Percentiles rank a stretch among this genome's conserved stretches.
These are phyloP conservation scores for Ophioninae sp. DNA, from an alignment of 2,888 invertebrate species.

Conservation along the genomic window DNA sequence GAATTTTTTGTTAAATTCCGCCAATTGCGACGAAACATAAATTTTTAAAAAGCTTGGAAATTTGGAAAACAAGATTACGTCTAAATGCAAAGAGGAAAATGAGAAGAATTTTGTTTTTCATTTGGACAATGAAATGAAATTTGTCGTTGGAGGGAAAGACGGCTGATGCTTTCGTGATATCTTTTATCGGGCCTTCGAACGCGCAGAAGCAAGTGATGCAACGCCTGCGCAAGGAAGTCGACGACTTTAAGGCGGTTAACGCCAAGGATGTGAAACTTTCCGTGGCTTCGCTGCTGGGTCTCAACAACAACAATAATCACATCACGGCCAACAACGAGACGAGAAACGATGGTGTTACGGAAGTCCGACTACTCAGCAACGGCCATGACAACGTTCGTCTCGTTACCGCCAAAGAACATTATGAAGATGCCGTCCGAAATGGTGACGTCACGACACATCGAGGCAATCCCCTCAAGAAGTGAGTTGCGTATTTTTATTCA, in stretches of 20 bases:
- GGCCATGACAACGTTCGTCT: constrained; percentile 64
- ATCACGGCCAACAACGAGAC: constrained; percentile 60
- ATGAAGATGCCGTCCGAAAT: constrained; percentile 74
- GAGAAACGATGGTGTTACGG: constrained; percentile 55
- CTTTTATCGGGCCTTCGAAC: constrained; percentile 39
- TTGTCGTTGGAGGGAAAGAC: constrained; percentile 56
- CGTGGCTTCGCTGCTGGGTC: constrained; percentile 73
- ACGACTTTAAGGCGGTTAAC: constrained; percentile 81
- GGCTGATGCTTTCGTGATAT: constrained; percentile 58
- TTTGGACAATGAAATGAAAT: neutral
- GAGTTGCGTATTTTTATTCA: constrained; percentile 54
- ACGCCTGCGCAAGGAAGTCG: constrained; percentile 83
- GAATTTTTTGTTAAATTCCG: too few relatives aligned
- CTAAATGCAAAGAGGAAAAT: neutral
- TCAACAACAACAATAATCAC: constrained; percentile 76
- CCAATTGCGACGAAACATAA: too few relatives aligned
- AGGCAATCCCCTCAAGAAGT: constrained; percentile 69
- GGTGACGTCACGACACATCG: constrained; percentile 68
- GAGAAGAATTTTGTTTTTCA: constrained; percentile 12
- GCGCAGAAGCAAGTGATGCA: constrained; percentile 84
- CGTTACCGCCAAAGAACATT: constrained; percentile 73
- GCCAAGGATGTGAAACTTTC: constrained; percentile 75
- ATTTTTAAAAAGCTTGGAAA: too few relatives aligned
- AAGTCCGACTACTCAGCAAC: constrained; percentile 65
- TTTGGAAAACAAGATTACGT: neutral